These are phyloP conservation scores for Danaus chrysippus DNA, from an alignment of 2,888 invertebrate genomes.

Conservation along the genomic window DNA sequence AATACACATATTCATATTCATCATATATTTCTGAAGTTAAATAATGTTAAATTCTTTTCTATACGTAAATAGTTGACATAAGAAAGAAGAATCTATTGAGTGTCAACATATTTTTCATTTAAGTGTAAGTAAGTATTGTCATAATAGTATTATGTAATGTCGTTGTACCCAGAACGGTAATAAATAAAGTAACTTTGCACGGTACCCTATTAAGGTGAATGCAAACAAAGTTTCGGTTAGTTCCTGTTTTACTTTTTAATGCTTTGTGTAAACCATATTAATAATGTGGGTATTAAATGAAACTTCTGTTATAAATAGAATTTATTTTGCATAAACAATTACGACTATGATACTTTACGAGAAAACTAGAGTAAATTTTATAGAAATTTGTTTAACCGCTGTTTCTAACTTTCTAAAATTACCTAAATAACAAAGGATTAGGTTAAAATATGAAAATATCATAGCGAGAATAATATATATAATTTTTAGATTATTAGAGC, in stretches of 20 bases:
- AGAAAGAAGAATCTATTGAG: too few relatives aligned
- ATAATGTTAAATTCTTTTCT: too few relatives aligned
- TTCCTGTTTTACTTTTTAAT: slow-evolving; percentile 24
- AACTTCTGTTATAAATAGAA: not conserved
- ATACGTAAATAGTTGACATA: too few relatives aligned
- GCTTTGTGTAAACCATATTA: slow-evolving; percentile 12
- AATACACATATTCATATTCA: not conserved
- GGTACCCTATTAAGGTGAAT: slow-evolving; percentile 24
- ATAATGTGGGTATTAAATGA: slow-evolving; percentile 6
- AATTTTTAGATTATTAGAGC: too few relatives aligned
- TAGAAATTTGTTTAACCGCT: not conserved
- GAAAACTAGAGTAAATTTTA: not conserved
- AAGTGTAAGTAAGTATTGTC: slow-evolving; percentile 3
- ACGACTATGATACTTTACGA: not conserved
- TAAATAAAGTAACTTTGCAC: slow-evolving; percentile 31
- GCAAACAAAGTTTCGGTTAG: slow-evolving; percentile 27
- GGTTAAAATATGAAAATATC: too few relatives aligned
- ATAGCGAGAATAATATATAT: too few relatives aligned
- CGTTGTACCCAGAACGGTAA: slow-evolving; percentile 21
- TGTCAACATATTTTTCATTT: not conserved
- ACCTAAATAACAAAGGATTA: not conserved
- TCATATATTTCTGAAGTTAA: not conserved
- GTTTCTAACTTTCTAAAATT: not conserved
- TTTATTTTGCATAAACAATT: slow-evolving; percentile 3
- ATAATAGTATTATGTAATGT: slow-evolving; percentile 20